Evolutionary conservation across 2,888 invertebrate species (phyloP).

Genomic region (Philereme transversata): DNA sequence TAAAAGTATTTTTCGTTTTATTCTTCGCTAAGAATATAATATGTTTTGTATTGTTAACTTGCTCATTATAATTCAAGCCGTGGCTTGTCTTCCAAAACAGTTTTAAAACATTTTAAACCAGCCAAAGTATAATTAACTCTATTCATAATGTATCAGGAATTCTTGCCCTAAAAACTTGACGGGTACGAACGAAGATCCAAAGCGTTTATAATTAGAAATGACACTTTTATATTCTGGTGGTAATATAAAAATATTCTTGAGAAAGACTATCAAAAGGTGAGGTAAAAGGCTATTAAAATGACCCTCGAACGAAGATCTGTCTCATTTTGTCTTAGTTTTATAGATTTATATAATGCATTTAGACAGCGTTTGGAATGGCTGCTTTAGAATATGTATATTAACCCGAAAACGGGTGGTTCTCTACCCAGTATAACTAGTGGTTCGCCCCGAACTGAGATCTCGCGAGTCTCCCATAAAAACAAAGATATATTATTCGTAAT

Average conservation of each 20-base stretch:
- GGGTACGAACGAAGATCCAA: conserved; percentile 58
- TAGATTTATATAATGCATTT: too few species aligned
- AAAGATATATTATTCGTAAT: too few species aligned
- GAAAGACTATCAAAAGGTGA: conserved; percentile 43
- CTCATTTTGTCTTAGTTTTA: conserved; percentile 11
- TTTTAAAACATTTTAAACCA: conserved; percentile 19
- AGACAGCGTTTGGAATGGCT: too few species aligned
- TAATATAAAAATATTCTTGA: conserved; percentile 43
- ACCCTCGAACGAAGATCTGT: conserved; percentile 32
- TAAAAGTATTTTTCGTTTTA: too few species aligned
- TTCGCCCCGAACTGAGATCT: too few species aligned
- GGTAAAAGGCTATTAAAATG: conserved; percentile 52
- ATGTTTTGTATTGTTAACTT: too few species aligned
- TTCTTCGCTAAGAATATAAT: too few species aligned
- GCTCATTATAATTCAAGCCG: conserved; percentile 2
- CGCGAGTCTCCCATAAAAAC: too few species aligned
- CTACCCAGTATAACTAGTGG: too few species aligned
- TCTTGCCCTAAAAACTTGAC: conserved; percentile 49
- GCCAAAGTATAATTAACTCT: conserved; percentile 26
- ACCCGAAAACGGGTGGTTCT: too few species aligned
- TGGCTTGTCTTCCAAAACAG: conserved; percentile 7
- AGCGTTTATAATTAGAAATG: conserved; percentile 72
- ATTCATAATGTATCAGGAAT: conserved; percentile 15
- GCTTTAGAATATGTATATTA: too few species aligned
- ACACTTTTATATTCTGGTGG: conserved; percentile 66